Conservation (phyloP, 2,113 vertebrate genomes). For the Turnix velox region DNA sequence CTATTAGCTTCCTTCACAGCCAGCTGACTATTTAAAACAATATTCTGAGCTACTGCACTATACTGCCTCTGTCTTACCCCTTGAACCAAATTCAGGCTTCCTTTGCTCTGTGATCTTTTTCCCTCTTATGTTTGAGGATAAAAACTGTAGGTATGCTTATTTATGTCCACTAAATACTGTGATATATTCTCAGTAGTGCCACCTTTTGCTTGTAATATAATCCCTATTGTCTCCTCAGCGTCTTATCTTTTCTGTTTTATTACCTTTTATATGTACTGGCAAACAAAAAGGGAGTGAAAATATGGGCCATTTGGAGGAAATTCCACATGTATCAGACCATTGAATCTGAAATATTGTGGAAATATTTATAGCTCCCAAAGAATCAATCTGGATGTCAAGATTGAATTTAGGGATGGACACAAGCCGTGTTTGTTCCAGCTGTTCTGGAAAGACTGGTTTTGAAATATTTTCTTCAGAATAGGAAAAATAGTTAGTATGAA, state of each 20-base stretch:
- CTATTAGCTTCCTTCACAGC: not conserved
- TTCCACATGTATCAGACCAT: not conserved
- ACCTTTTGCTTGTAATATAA: not conserved
- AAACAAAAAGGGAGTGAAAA: not conserved
- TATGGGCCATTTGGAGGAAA: not conserved
- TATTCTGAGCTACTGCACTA: not conserved
- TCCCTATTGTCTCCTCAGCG: not conserved
- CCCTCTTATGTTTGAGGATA: not conserved
- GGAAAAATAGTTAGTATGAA: not conserved
- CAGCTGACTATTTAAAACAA: not conserved
- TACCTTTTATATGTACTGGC: not conserved
- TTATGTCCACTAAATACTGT: not conserved
- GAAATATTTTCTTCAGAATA: conserved; percentile 1
- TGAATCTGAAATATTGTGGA: not conserved
- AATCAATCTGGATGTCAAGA: not conserved
- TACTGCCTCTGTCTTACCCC: not conserved
- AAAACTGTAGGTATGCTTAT: not conserved
- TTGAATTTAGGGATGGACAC: not conserved
- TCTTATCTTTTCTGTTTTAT: not conserved
- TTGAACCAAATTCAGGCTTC: not conserved
- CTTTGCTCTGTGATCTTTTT: not conserved
- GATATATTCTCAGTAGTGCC: not conserved
- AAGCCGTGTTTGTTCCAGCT: not conserved
- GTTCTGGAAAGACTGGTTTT: conserved; percentile 8
- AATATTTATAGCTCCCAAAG: not conserved